A percentile compares a stretch with the other conserved stretches of the same genome.
phyloP scores from a whole-genome alignment of 2,113 vertebrate species.

The Platycercus adscitus region DNA sequence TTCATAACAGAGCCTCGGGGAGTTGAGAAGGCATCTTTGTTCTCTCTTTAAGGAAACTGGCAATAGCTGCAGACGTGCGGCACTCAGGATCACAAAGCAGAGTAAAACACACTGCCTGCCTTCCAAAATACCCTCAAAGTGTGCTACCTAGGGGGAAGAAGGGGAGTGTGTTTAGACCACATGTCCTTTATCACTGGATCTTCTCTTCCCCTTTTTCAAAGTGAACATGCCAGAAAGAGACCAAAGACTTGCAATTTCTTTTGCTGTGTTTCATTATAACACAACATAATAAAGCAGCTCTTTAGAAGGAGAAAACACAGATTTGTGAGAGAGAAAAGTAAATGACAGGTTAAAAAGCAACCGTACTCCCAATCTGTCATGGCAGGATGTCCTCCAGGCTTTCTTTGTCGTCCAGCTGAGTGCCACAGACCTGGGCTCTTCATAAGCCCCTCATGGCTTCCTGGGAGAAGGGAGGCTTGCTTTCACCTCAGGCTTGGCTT shows the following conservation, averaged over 20 bases:
- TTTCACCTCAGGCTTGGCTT: neutral
- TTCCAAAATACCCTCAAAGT: neutral
- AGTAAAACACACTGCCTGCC: neutral
- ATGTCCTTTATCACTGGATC: neutral
- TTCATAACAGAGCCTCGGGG: constrained; percentile 33
- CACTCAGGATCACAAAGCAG: neutral
- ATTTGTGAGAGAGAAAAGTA: neutral
- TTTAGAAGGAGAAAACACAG: neutral
- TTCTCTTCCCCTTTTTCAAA: neutral
- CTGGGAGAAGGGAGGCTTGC: neutral
- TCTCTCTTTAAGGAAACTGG: neutral
- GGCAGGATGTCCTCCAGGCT: neutral
- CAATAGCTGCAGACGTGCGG: neutral
- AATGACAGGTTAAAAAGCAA: neutral
- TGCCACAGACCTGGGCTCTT: neutral
- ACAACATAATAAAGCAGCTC: neutral
- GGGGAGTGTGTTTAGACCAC: neutral
- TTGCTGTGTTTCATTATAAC: neutral
- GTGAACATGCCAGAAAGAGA: neutral
- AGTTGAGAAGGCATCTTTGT: constrained; percentile 17
- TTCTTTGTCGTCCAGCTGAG: neutral
- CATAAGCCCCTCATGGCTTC: neutral
- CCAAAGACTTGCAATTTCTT: neutral
- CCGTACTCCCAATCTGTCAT: fast-evolving
- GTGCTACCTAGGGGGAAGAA: neutral